These are phyloP conservation scores for Ganaspis sp. DNA, from an alignment of 1,140 invertebrate genomes.

Conservation along the genomic window DNA sequence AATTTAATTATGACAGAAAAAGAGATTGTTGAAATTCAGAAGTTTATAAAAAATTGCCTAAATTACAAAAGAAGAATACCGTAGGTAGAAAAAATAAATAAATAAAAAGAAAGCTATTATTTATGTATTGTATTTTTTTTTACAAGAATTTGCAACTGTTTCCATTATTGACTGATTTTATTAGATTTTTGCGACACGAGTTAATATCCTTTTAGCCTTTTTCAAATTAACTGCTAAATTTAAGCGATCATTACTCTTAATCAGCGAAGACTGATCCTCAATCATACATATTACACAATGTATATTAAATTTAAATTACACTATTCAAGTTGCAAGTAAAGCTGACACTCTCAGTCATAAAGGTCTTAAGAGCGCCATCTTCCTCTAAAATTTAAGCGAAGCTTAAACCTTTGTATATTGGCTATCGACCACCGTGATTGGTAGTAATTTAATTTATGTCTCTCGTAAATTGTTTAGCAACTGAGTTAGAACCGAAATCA, in stretches of 20 bases:
- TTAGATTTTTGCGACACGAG: too few relatives aligned
- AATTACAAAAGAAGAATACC: too few relatives aligned
- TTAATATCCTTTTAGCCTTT: background rate
- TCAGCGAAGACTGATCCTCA: background rate
- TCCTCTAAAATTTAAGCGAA: constrained; percentile 22
- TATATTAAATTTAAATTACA: constrained; percentile 22
- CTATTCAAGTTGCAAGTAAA: background rate
- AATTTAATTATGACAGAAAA: too few relatives aligned
- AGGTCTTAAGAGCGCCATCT: constrained; percentile 15
- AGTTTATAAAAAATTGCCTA: too few relatives aligned
- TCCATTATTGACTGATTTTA: too few relatives aligned
- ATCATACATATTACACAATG: background rate
- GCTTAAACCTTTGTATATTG: constrained; percentile 21
- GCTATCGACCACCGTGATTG: constrained; percentile 11
- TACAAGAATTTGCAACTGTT: too few relatives aligned
- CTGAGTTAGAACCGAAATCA: constrained; percentile 9
- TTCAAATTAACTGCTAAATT: background rate
- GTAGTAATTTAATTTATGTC: constrained; percentile 23
- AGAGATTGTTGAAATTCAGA: too few relatives aligned
- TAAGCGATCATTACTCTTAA: background rate
- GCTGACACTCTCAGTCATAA: constrained; percentile 4
- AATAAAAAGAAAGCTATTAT: too few relatives aligned
- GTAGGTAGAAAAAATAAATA: too few relatives aligned
- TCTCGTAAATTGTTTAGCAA: constrained; percentile 26
- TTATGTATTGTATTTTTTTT: too few relatives aligned